phyloP scores from a whole-genome alignment of 37 sponge, comb jelly and placozoan genomes.

The Ianthella basta region DNA sequence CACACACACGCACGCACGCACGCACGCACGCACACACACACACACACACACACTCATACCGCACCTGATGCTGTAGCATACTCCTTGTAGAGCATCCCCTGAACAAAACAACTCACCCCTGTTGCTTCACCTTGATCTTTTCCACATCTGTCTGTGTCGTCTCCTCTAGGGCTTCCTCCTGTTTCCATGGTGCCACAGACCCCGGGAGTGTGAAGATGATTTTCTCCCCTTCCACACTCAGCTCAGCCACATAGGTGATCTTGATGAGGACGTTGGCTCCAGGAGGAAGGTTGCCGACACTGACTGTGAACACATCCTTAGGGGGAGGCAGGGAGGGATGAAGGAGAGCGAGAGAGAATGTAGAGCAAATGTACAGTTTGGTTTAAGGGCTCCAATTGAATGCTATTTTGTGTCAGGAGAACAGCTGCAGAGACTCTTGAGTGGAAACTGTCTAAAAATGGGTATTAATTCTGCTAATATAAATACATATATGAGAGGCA shows the following conservation, averaged over 20 bases:
- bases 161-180: conserved; percentile 80
- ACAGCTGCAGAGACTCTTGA: neutral
- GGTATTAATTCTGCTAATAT: too few relatives aligned
- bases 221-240: conserved; percentile 88
- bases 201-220: conserved; percentile 89
- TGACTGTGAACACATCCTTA: conserved; percentile 98
- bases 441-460: too few relatives aligned
- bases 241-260: conserved; percentile 98
- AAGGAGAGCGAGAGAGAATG: conserved; percentile 15
- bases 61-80: too few relatives aligned
- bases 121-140: conserved; percentile 82
- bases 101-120: conserved; percentile 52
- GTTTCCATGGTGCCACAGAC: conserved; percentile 94
- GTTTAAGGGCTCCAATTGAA: too few relatives aligned
- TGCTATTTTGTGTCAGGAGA: too few relatives aligned
- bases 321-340: conserved; percentile 27
- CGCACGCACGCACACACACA: too few relatives aligned
- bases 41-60: too few relatives aligned
- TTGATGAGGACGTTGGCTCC: conserved; percentile 97
- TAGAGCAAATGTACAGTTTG: too few relatives aligned
- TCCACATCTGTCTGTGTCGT: conserved; percentile 87
- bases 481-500: too few relatives aligned
- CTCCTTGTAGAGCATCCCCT: too few relatives aligned
- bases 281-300: conserved; percentile 97
- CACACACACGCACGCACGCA: neutral